Evolutionary conservation across 2,888 invertebrate genomes (phyloP).

Genomic region (Drosophila niveifrons): DNA sequence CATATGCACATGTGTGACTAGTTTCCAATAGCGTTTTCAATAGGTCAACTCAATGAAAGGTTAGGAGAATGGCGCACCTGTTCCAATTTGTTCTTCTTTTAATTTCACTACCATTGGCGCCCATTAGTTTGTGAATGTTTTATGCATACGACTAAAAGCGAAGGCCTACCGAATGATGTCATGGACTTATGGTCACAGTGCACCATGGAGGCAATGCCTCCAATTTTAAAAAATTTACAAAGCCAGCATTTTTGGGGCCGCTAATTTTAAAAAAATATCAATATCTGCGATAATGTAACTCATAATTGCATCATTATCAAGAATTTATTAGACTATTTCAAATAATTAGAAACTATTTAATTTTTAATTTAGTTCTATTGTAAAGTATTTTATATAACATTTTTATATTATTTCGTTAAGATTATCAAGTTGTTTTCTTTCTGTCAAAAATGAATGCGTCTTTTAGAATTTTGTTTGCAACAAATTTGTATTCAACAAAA

Average conservation of each 20-base stretch:
- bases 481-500: too few relatives aligned
- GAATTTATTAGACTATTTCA: too few relatives aligned
- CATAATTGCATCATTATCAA: too few relatives aligned
- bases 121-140: constrained; percentile 35
- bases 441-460: too few relatives aligned
- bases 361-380: too few relatives aligned
- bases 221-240: neutral
- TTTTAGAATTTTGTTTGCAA: too few relatives aligned
- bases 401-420: too few relatives aligned
- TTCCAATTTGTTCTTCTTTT: constrained; percentile 21
- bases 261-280: neutral
- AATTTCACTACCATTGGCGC: constrained; percentile 28
- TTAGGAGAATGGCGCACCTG: constrained; percentile 38
- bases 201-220: neutral
- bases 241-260: neutral
- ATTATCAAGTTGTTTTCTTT: too few relatives aligned
- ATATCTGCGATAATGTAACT: too few relatives aligned
- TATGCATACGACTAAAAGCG: constrained; percentile 27
- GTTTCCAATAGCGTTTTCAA: constrained; percentile 22
- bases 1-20: constrained; percentile 1
- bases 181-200: constrained; percentile 30
- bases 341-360: too few relatives aligned
- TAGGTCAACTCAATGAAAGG: constrained; percentile 41
- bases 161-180: constrained; percentile 45
- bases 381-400: too few relatives aligned